These are phyloP conservation scores for Drosophila rhopaloa DNA, from an alignment of 1,140 invertebrate genomes.

Conservation along the genomic window DNA sequence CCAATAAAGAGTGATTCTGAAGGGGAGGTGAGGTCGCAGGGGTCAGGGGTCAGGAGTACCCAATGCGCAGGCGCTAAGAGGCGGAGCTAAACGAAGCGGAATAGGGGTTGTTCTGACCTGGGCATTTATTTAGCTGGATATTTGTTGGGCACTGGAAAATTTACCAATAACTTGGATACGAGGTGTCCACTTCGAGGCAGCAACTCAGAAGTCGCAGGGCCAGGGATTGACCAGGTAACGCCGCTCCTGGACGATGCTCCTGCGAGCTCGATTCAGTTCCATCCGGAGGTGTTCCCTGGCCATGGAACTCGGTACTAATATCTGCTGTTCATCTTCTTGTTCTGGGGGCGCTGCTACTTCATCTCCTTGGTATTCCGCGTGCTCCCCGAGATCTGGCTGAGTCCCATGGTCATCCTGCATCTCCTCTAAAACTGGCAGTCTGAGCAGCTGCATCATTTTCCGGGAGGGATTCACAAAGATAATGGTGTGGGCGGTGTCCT, in stretches of 20 bases:
- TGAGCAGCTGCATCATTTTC: neutral
- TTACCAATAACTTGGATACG: neutral
- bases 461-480: slow-evolving; percentile 20
- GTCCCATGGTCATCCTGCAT: neutral
- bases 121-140: neutral
- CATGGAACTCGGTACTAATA: neutral
- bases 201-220: neutral
- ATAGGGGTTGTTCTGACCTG: neutral
- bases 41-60: too few relatives aligned
- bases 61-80: slow-evolving; percentile 6
- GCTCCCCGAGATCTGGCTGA: neutral
- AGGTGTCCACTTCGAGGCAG: neutral
- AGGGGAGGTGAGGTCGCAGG: too few relatives aligned
- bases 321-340: neutral
- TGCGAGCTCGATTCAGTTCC: neutral
- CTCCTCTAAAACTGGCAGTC: neutral
- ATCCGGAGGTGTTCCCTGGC: neutral
- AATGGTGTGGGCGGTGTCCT: neutral
- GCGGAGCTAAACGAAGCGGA: slow-evolving; percentile 11
- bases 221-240: neutral
- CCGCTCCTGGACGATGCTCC: neutral
- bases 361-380: neutral
- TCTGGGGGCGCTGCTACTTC: neutral
- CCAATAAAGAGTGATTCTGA: neutral
- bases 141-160: neutral